Evolutionary conservation across 2,113 vertebrate species (phyloP), one percentile per base, ranked within the genome.

Genomic region (Lagenorhynchus albirostris): DNA sequence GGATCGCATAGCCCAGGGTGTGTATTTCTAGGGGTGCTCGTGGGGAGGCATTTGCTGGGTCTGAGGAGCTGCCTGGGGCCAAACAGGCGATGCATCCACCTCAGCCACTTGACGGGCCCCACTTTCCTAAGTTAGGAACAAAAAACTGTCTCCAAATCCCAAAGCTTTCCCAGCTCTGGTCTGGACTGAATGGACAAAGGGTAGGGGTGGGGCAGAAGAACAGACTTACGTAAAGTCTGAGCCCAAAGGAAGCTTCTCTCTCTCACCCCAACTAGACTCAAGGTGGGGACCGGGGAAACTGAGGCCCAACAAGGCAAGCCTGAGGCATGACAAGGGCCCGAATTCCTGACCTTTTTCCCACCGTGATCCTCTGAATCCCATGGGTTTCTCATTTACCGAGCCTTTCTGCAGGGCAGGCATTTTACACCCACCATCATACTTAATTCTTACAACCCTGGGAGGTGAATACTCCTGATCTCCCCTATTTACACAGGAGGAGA

Each of bases 341-440:
- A 14, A 70, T 13, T 31, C 13, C 36, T 55, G 29, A 82, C 29
- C 0, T 0, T 31, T 25, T 55, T 11, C 36, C 6, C 47, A 7
- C 8, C 44, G 47, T 2, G 5, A 6, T 26, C 36, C 65, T 41
- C 21, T 8, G 18, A 41, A 47, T 31, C 26, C 68, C 25, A 12
- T 0, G 1, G 76, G 0, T 33, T 29, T 29, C 63, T 77, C 18
- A n/a, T 29, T 36, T 36, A 65, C 1, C 0, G 8, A 23, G 55
- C 0, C 31, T 63, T 68, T 47, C 25, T 36, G 13, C 31, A 33
- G 26, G 2, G 17, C 1, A 1, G 68, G 44, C 6, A 33, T 71
- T 84, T 74, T 38, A 31, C 0, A 29, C 26, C 33, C 10, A 29
- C 20, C 10, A 11, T 67, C 60, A 14, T 14, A 63, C 6, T 71